A percentile compares a stretch with the other conserved stretches of the same genome.
Conservation (phyloP, 23 tunicate species). For the Styela clava region DNA sequence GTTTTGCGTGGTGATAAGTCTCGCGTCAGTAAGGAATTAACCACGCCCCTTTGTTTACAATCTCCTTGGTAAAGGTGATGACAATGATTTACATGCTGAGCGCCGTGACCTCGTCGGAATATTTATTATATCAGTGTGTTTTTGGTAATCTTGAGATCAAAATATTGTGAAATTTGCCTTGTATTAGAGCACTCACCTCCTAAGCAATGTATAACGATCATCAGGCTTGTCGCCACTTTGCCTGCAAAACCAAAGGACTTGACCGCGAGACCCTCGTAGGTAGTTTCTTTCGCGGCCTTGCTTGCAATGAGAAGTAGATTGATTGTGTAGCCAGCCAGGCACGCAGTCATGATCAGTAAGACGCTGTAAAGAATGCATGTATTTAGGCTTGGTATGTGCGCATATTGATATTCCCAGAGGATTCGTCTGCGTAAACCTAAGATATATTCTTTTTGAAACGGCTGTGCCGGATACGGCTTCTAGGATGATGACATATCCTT, state of each 20-base stretch:
- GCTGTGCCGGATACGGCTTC: background rate
- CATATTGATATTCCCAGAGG: background rate
- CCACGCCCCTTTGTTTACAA: too few relatives aligned
- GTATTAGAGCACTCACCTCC: conserved; percentile 86
- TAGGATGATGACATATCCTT: background rate
- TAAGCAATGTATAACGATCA: conserved; percentile 79
- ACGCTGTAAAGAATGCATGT: conserved; percentile 32
- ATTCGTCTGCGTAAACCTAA: background rate
- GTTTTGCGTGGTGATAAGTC: too few relatives aligned
- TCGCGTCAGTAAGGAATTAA: too few relatives aligned
- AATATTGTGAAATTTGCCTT: too few relatives aligned
- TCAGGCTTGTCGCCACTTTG: conserved; percentile 43
- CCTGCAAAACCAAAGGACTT: conserved; percentile 56
- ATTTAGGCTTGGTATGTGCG: background rate
- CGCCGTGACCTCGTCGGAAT: too few relatives aligned
- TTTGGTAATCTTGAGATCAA: too few relatives aligned
- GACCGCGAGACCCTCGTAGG: conserved; percentile 71
- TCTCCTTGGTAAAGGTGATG: too few relatives aligned
- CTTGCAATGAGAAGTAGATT: conserved; percentile 59
- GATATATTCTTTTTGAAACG: background rate
- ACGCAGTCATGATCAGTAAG: conserved; percentile 43
- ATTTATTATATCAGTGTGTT: too few relatives aligned
- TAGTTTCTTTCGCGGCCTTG: conserved; percentile 21
- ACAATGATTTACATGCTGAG: too few relatives aligned
- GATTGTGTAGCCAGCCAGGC: conserved; percentile 67